phyloP scores from a whole-genome alignment of 2,797 vertebrate genomes.

The Thamnophis elegans region DNA sequence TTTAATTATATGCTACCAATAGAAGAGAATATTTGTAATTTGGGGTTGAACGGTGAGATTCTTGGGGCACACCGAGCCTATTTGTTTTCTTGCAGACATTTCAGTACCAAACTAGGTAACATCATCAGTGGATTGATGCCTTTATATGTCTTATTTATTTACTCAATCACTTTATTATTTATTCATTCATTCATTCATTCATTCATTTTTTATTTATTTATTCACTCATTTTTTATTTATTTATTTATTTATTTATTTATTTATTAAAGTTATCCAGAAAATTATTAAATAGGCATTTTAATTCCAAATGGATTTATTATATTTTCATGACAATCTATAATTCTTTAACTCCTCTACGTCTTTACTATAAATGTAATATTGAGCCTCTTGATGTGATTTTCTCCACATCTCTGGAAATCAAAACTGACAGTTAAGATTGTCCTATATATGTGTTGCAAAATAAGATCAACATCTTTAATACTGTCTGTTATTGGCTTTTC shows the following conservation, averaged over 20 bases:
- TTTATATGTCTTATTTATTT: neutral
- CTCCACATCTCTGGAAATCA: neutral
- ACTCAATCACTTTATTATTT: neutral
- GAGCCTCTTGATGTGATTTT: neutral
- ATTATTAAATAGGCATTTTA: neutral
- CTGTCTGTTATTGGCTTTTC: neutral
- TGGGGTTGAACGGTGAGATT: no score
- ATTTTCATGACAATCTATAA: neutral
- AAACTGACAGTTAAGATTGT: neutral
- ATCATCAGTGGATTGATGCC: no score
- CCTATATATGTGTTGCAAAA: neutral
- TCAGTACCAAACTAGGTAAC: no score
- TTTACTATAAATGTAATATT: neutral
- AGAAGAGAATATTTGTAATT: no score
- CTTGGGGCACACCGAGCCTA: no score
- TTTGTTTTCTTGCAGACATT: no score
- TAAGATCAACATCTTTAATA: neutral
- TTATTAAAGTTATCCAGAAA: neutral
- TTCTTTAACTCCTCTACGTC: neutral
- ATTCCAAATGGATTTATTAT: neutral
- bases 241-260: neutral
- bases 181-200: no score
- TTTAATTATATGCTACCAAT: no score
- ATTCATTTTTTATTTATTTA: no score
- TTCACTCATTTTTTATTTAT: no score